A percentile compares a stretch with the other conserved stretches of the same genome.
Evolutionary conservation across 2,113 vertebrate species (phyloP).

Genomic region (Aramus guarauna): DNA sequence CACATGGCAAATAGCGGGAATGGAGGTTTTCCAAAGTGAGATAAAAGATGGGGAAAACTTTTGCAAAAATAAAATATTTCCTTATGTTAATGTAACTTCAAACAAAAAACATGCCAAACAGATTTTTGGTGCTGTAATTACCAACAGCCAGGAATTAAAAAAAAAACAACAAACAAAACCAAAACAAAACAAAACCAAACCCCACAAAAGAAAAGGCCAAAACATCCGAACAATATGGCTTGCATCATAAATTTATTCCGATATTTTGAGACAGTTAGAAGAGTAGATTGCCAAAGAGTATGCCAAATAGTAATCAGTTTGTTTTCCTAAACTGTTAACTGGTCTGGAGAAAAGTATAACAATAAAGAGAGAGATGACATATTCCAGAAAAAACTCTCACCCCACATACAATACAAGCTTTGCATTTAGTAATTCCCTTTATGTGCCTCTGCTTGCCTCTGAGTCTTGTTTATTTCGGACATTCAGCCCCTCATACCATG

Average conservation of each 20-base stretch:
- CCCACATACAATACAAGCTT: not conserved
- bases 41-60: not conserved
- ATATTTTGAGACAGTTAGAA: not conserved
- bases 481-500: not conserved
- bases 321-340: not conserved
- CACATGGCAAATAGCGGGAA: slow-evolving; percentile 8
- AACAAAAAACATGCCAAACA: not conserved
- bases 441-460: not conserved
- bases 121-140: not conserved
- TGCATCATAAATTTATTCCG: not conserved
- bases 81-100: not conserved
- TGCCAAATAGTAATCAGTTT: not conserved
- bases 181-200: not conserved
- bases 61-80: slow-evolving; percentile 10
- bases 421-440: not conserved
- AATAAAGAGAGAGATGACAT: not conserved
- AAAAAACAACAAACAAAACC: not conserved
- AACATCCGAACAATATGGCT: not conserved
- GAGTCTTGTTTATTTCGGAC: not conserved
- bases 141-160: not conserved
- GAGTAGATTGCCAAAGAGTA: not conserved
- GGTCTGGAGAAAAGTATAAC: not conserved
- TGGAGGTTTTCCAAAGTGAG: slow-evolving; percentile 1
- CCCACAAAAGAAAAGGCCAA: not conserved
- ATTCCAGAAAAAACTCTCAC: not conserved